phyloP scores from a whole-genome alignment of 2,888 invertebrate species.

The Portevinia maculata region DNA sequence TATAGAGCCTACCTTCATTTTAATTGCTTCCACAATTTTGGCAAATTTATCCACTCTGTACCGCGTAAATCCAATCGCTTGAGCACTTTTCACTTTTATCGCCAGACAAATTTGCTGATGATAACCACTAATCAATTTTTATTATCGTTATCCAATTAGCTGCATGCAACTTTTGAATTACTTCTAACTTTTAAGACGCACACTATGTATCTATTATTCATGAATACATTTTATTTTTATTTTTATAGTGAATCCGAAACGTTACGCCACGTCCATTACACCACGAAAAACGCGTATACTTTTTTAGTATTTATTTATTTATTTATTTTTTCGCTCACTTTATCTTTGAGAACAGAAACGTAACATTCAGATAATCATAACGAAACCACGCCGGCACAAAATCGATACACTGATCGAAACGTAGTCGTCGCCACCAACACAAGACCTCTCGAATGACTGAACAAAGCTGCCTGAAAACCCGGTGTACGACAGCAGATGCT shows the following conservation, averaged over 20 bases:
- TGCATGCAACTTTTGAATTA: conserved; percentile 11
- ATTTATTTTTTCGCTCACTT: conserved; percentile 20
- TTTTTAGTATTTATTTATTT: too few species aligned
- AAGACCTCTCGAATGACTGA: conserved; percentile 71
- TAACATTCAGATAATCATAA: conserved; percentile 4
- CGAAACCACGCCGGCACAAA: conserved; percentile 68
- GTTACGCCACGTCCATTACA: conserved; percentile 47
- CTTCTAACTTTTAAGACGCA: conserved; percentile 7
- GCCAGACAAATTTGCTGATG: conserved; percentile 27
- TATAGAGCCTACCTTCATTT: conserved; percentile 80
- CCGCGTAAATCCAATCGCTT: conserved; percentile 48
- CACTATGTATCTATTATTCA: not conserved
- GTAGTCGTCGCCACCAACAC: conserved; percentile 68
- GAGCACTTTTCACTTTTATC: conserved; percentile 41
- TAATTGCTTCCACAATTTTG: conserved; percentile 83
- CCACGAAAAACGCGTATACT: conserved; percentile 35
- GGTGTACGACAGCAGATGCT: conserved; percentile 63
- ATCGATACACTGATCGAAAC: conserved; percentile 55
- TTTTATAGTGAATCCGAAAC: conserved; percentile 49
- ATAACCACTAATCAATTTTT: conserved; percentile 17
- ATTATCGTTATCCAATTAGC: conserved; percentile 32
- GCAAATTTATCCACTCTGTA: conserved; percentile 78
- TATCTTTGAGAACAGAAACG: conserved; percentile 20
- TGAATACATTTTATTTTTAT: conserved; percentile 2
- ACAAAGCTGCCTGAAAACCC: conserved; percentile 55